Conservation (phyloP, 2,888 invertebrate genomes). For the Eupsilia transversa region DNA sequence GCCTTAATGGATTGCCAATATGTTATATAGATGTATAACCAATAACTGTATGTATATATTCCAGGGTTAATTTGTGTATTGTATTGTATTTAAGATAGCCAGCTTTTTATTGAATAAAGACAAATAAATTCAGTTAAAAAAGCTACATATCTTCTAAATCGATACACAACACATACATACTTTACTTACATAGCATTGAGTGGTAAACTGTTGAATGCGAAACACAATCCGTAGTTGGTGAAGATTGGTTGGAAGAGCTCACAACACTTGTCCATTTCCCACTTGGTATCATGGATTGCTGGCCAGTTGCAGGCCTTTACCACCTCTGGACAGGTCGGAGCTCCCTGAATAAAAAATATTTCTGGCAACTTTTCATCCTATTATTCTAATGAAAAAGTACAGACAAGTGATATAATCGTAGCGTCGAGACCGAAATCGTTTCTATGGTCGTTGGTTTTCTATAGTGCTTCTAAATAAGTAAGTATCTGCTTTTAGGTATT, state of each 20-base stretch:
- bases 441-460: neutral
- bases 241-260: conserved; percentile 83
- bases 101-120: no score
- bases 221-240: conserved; percentile 86
- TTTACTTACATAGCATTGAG: conserved; percentile 84
- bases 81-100: no score
- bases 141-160: neutral
- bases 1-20: no score
- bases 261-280: conserved; percentile 83
- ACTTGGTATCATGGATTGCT: conserved; percentile 73
- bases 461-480: neutral
- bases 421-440: neutral
- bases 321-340: conserved; percentile 84
- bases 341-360: conserved; percentile 73
- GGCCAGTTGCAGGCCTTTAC: conserved; percentile 87
- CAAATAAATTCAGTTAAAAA: no score
- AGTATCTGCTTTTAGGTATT: neutral
- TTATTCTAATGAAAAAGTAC: neutral
- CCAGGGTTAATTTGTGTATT: no score
- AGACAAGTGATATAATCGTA: neutral
- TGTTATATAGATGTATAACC: no score
- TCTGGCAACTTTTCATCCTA: neutral
- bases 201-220: conserved; percentile 86
- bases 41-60: no score
- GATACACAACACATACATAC: neutral